phyloP scores from a whole-genome alignment of 2,113 vertebrate species.

The Oncorhynchus masou region DNA sequence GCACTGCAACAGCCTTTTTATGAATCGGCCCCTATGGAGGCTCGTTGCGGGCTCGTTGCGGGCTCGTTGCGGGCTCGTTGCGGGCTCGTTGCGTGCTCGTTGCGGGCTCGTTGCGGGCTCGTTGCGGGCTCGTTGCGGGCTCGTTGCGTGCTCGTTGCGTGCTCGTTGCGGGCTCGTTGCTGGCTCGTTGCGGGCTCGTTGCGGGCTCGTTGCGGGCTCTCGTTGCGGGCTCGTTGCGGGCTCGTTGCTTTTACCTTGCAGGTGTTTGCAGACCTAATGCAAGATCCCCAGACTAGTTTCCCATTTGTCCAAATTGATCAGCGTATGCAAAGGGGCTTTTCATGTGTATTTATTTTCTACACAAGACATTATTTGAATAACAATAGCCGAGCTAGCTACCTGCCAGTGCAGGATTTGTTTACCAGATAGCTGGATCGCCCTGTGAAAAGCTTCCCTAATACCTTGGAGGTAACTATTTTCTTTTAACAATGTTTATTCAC shows the following conservation, averaged over 20 bases:
- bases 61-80: too few relatives aligned
- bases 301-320: slow-evolving; percentile 15
- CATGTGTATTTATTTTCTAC: slow-evolving; percentile 5
- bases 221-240: too few relatives aligned
- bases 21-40: neutral
- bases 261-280: neutral
- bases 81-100: too few relatives aligned
- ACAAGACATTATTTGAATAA: slow-evolving; percentile 4
- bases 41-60: too few relatives aligned
- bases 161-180: too few relatives aligned
- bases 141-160: too few relatives aligned
- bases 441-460: neutral
- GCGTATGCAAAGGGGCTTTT: slow-evolving; percentile 18
- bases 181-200: too few relatives aligned
- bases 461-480: neutral
- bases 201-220: too few relatives aligned
- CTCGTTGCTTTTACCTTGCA: neutral
- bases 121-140: too few relatives aligned
- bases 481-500: neutral
- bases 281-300: neutral
- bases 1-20: neutral
- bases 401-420: slow-evolving; percentile 12
- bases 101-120: too few relatives aligned
- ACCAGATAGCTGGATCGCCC: slow-evolving; percentile 3
- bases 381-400: neutral